Base-by-base conservation (phyloP, 30 jellyfish, hydroid and myxozoan genomes). In the Hydra vulgaris region DNA sequence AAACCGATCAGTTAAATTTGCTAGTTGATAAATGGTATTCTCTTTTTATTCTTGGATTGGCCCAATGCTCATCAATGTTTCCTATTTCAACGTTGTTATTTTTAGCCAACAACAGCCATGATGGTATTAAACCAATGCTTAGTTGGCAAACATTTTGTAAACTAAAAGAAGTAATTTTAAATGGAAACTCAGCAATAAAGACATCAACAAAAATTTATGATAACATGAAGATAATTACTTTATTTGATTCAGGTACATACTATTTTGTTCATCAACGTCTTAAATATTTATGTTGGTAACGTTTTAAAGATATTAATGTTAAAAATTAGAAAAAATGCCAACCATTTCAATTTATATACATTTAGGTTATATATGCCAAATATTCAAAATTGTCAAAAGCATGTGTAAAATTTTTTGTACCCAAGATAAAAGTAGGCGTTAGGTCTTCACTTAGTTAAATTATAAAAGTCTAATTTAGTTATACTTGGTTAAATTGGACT, bases 41-140 rank as follows among this genome's bases (percentile, higher is more conserved):
- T 20, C 94, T 92, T 23, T 92, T 92, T 56, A 95, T 95, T 22
- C 83, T 92, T 72, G 96, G 98, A 74, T 76, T 92, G 83, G 89
- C 94, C 5, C 98, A 92, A 66, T 92, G 94, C 84, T 82, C 95
- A 1, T 74, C 85, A 27, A 92, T 92, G 98, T 87, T 92, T 80
- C 98, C 98, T n/a, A 88, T 92, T 76, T 92, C 96, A 19, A 92
- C 98, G 15, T 61, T 92, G 86, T 82, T 92, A 70, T 78, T 95
- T 15, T 80, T 92, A 79, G 84, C 93, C 0, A 87, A 78, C 72
- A 89, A 74, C 27, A 66, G 85, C 22, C 53, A 68, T 21, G 74
- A 76, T 26, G 21, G 86, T 20, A 61, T 76, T 15, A 74, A 89
- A 0, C 81, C 90, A 19, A 67, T 54, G 76, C 77, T 92, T 71